phyloP scores from a whole-genome alignment of 1,140 invertebrate species.

The Lepidotrigona ventralis region DNA sequence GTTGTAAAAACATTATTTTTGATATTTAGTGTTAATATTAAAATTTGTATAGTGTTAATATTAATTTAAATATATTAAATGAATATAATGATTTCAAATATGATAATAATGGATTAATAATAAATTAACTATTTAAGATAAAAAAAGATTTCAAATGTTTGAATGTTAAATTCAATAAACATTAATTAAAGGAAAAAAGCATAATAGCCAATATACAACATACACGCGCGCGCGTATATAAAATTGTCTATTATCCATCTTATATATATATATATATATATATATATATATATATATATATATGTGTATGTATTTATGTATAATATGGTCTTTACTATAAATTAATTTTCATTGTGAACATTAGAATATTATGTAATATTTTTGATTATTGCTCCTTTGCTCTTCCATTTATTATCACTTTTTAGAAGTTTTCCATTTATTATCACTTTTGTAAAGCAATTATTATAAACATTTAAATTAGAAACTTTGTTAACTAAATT shows the following conservation, averaged over 20 bases:
- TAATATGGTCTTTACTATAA: background rate
- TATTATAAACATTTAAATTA: slow-evolving; percentile 5
- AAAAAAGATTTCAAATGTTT: background rate
- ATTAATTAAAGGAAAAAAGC: background rate
- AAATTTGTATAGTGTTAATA: background rate
- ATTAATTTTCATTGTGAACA: background rate
- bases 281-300: no score
- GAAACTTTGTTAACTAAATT: slow-evolving; percentile 2
- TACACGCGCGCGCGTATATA: no score
- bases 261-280: no score
- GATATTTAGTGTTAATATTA: background rate
- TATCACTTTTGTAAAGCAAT: slow-evolving; percentile 9
- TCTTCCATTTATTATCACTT: slow-evolving; percentile 37
- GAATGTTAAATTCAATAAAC: background rate
- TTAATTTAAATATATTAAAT: background rate
- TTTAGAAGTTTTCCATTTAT: slow-evolving; percentile 34
- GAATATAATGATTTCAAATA: background rate
- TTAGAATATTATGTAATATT: background rate
- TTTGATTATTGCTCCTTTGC: background rate
- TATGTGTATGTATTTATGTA: no score
- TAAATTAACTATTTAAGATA: background rate
- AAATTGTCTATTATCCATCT: no score
- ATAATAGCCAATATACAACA: background rate
- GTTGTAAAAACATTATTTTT: background rate
- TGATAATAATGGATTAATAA: no score